Evolutionary conservation across 2,888 invertebrate species (phyloP).

Genomic region (Cremastinae sp.): DNA sequence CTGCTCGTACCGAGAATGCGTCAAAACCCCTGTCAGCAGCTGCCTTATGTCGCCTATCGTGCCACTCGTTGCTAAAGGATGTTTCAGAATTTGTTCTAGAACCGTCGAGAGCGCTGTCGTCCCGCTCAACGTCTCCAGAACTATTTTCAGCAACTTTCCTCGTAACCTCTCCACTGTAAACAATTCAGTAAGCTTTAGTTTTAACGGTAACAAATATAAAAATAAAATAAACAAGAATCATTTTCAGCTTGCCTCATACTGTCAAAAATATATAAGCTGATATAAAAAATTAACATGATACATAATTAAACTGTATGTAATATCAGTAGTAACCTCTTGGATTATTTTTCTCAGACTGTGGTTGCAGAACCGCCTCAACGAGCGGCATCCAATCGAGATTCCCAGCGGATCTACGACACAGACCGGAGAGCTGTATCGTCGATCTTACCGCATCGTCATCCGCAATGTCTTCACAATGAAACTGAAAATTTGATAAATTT

Average conservation of each 20-base stretch:
- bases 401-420: conserved; percentile 77
- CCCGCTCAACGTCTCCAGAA: conserved; percentile 76
- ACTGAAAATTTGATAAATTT: conserved; percentile 58
- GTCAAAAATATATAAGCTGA: no score
- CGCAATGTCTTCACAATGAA: conserved; percentile 63
- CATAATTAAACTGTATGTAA: background rate
- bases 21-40: conserved; percentile 85
- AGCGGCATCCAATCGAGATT: conserved; percentile 78
- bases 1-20: conserved; percentile 89
- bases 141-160: conserved; percentile 75
- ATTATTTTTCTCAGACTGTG: conserved; percentile 69
- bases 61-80: conserved; percentile 80
- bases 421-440: conserved; percentile 73
- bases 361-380: conserved; percentile 74
- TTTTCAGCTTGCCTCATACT: background rate
- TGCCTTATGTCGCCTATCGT: conserved; percentile 85
- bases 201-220: background rate
- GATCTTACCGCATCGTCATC: conserved; percentile 71
- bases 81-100: conserved; percentile 83
- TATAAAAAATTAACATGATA: no score
- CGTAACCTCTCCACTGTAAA: conserved; percentile 72
- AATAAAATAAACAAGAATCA: background rate
- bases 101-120: conserved; percentile 81
- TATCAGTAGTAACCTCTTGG: conserved; percentile 66
- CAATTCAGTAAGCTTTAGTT: background rate